Percentiles rank a stretch among this genome's conserved stretches.
Evolutionary conservation across 2,888 invertebrate species (phyloP).

Genomic region (Allygus modestus): DNA sequence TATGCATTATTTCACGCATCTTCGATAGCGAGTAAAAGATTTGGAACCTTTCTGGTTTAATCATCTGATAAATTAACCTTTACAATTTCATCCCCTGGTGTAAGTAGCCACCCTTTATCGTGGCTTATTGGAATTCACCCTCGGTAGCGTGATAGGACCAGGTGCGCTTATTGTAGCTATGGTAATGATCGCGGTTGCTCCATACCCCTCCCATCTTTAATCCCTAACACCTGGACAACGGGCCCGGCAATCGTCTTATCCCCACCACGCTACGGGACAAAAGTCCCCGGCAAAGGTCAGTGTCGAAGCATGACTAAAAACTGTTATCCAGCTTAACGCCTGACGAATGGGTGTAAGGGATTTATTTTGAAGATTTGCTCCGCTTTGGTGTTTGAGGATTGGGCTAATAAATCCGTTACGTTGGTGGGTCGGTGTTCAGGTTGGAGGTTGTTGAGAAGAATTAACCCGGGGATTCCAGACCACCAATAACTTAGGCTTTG

Average conservation of each 20-base stretch:
- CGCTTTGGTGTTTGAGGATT: neutral
- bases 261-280: neutral
- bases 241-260: neutral
- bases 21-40: neutral
- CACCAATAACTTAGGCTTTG: too few species aligned
- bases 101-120: neutral
- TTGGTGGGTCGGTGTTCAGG: neutral
- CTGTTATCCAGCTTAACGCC: constrained; percentile 15
- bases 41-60: neutral
- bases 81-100: neutral
- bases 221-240: constrained; percentile 12
- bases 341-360: neutral
- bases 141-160: neutral
- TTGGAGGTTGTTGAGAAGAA: neutral
- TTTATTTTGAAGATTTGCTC: constrained; percentile 20
- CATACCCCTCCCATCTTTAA: constrained; percentile 8
- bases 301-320: constrained; percentile 20
- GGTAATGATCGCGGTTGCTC: neutral
- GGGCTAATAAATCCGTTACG: constrained; percentile 22
- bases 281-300: constrained; percentile 10
- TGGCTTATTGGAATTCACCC: neutral
- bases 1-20: too few species aligned
- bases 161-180: constrained; percentile 22
- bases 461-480: too few species aligned
- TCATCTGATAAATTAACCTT: neutral